Percentiles rank a stretch among this genome's conserved stretches.
phyloP scores from a whole-genome alignment of 2,888 invertebrate species.

The Plebejus anna region DNA sequence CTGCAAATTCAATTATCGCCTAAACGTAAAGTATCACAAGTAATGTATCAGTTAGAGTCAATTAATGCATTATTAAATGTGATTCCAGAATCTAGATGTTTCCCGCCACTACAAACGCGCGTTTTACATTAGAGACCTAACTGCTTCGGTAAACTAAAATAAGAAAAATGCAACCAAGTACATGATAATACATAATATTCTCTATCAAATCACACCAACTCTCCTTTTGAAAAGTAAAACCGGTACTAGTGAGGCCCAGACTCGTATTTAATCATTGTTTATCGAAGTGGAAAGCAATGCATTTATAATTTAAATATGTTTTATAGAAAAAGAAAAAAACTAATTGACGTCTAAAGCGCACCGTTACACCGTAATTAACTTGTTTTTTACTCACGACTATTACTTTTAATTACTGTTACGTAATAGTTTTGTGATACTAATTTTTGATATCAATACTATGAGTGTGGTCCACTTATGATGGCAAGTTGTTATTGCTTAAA shows the following conservation, averaged over 20 bases:
- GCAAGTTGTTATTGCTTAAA: too few relatives aligned
- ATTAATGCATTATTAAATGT: neutral
- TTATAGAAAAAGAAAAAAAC: conserved; percentile 36
- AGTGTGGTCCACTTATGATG: neutral
- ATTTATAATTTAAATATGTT: conserved; percentile 40
- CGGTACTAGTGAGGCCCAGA: neutral
- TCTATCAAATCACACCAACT: conserved; percentile 8
- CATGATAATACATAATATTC: neutral
- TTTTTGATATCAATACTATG: conserved; percentile 2
- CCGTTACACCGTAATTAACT: conserved; percentile 38
- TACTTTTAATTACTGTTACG: conserved; percentile 34
- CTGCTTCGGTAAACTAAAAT: neutral
- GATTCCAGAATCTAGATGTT: too few relatives aligned
- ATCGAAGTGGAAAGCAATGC: conserved; percentile 38
- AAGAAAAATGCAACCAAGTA: neutral
- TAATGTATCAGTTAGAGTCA: neutral
- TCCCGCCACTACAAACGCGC: too few relatives aligned
- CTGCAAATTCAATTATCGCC: conserved; percentile 20
- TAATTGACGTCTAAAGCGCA: conserved; percentile 34
- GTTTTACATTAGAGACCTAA: neutral
- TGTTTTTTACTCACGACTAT: conserved; percentile 34
- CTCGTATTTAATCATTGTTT: conserved; percentile 30
- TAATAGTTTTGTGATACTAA: conserved; percentile 16
- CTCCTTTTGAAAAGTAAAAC: neutral
- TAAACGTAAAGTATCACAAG: conserved; percentile 8